These are phyloP conservation scores for Esperia sulphurella DNA, from an alignment of 2,888 invertebrate species.

Conservation along the genomic window DNA sequence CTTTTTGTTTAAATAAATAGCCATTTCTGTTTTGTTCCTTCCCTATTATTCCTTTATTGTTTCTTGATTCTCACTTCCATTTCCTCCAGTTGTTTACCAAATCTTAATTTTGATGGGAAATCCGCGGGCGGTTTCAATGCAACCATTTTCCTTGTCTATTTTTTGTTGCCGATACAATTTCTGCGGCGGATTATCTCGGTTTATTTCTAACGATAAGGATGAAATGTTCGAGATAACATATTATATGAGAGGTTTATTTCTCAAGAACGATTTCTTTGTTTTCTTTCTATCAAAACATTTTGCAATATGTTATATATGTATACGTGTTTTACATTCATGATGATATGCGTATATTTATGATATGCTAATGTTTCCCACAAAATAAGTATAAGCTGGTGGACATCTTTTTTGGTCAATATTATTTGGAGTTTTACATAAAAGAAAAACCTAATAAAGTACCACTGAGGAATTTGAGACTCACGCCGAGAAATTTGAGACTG, in stretches of 20 bases:
- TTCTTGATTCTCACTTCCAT: background rate
- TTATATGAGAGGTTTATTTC: background rate
- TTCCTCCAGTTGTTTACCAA: conserved; percentile 5
- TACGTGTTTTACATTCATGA: too few species aligned
- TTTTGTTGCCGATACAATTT: conserved; percentile 3
- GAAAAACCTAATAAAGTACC: too few species aligned
- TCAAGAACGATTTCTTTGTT: background rate
- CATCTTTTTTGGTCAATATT: too few species aligned
- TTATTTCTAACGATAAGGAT: conserved; percentile 3
- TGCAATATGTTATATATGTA: too few species aligned
- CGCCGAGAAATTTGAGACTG: too few species aligned
- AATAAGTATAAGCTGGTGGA: too few species aligned
- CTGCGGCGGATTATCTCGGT: background rate
- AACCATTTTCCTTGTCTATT: background rate
- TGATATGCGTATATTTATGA: too few species aligned
- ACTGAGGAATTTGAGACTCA: too few species aligned
- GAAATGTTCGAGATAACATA: conserved; percentile 1
- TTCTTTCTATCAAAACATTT: background rate
- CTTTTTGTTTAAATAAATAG: too few species aligned
- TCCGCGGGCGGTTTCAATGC: conserved; percentile 2
- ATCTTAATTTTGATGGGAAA: conserved; percentile 9
- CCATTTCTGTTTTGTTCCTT: too few species aligned
- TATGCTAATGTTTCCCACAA: too few species aligned
- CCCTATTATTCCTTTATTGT: background rate
- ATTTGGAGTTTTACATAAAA: too few species aligned